Evolutionary conservation across 2,888 invertebrate species (phyloP), one percentile per base, ranked within the genome.

Genomic region (Spisula subtruncata): DNA sequence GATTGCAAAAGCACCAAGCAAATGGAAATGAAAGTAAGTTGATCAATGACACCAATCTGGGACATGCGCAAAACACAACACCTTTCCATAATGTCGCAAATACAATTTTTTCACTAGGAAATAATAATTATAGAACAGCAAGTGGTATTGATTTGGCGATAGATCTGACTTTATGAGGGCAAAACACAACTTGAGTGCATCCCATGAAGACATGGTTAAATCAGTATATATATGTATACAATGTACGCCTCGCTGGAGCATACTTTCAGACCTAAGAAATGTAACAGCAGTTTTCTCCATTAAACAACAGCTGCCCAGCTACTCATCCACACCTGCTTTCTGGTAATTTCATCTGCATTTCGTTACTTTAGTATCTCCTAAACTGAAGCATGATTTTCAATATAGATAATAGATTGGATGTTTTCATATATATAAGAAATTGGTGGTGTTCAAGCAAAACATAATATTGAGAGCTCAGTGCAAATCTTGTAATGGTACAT

Each of bases 381-480:
- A 75, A 75, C 32, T 75, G 18, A 75, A 75, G 75, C n/a, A 35
- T 75, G 75, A 75, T 75, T 75, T 75, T 35, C 32, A 75, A 75
- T 32, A 16, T 32, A 75, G 75, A 75, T 75, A 75, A 16, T 75
- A 75, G 25, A 25, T 75, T 35, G 14, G 25, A 75, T 16, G 14
- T 75, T 12, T 75, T 75, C 75, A 32, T 32, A 75, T 35, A 32
- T 32, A 75, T 35, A 75, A 75, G 35, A 75, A 75, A 75, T 66
- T 66, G n/a, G 25, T 25, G 25, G 25, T 25, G 5, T 66, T 25
- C 25, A 66, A 66, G n/a, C 25, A 66, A 20, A 66, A 66, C 1
- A 66, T 60, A 60, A 2, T 60, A n/a, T n/a, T n/a, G n/a, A n/a
- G n/a, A n/a, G n/a, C n/a, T n/a, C n/a, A n/a, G n/a, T n/a, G n/a